These are phyloP conservation scores for Chymomyza fuscimana DNA, from an alignment of 2,888 invertebrate species.

Conservation along the genomic window DNA sequence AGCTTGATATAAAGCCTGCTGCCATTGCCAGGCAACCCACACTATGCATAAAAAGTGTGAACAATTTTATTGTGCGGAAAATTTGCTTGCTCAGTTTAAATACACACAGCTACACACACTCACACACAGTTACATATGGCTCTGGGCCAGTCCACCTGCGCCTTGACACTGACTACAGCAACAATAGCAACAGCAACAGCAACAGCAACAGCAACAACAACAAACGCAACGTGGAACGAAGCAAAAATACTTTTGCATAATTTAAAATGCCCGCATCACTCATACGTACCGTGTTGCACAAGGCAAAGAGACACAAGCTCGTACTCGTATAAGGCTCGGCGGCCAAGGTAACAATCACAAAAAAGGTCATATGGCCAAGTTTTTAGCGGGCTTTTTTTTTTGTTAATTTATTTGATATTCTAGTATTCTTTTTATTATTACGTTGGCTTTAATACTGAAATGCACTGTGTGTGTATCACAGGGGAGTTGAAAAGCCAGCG, in stretches of 20 bases:
- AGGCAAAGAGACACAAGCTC: conserved; percentile 18
- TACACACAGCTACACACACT: conserved; percentile 14
- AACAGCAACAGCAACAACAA: too few species aligned
- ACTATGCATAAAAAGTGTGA: conserved; percentile 56
- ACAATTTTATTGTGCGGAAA: conserved; percentile 69
- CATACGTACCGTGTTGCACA: conserved; percentile 30
- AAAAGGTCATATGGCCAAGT: conserved; percentile 21
- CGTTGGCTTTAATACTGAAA: neutral
- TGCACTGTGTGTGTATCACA: neutral
- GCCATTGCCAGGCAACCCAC: neutral
- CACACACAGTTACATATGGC: neutral
- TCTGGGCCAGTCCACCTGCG: neutral
- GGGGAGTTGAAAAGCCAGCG: neutral
- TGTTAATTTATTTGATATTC: neutral
- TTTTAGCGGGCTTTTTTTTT: conserved; percentile 16
- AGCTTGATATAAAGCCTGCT: neutral
- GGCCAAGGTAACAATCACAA: conserved; percentile 30
- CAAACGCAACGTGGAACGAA: neutral
- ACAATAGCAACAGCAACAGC: neutral
- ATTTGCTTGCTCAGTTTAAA: conserved; percentile 40
- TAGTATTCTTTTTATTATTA: neutral
- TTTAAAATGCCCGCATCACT: conserved; percentile 40
- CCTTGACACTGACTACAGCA: conserved; percentile 15
- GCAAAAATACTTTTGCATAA: conserved; percentile 54
- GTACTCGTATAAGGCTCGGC: neutral